Evolutionary conservation across 2,113 vertebrate species (phyloP), one percentile per base, ranked within the genome.

Genomic region (Polyodon spathula): DNA sequence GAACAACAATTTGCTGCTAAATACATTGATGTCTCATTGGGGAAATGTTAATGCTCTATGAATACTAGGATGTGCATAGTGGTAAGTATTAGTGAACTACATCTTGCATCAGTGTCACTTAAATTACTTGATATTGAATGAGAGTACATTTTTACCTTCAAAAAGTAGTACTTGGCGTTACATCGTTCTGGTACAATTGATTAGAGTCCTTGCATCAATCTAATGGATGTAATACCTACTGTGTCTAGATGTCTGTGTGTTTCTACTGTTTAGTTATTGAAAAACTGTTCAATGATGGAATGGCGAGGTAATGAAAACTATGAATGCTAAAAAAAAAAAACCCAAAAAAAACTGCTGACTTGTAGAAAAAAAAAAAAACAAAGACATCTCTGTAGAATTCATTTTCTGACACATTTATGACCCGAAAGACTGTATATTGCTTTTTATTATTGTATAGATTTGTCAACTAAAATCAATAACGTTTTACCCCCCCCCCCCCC

Each of bases 361-460:
- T 50, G 6, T 8, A 1, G 11, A 12, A 50, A 50, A 50, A 50
- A 10, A 50, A 50, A 12, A n/a, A 50, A 5, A 10, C 46, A 50
- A n/a, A 14, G 46, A 50, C 46, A 50, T 50, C 46, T 50, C 11
- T 14, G 46, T 50, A 50, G 46, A 50, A 50, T 50, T 50, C 46
- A 14, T 50, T n/a, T 50, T 50, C 46, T 50, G 3, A 10, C n/a
- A 50, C 11, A 50, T 50, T 50, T 14, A 50, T 50, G 46, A 12
- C 8, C 46, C 46, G 11, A 50, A 50, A 50, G 46, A 50, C 46
- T 50, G 46, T 14, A 50, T 50, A 50, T n/a, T 50, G 46, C 46
- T 50, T 50, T 50, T 43, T 50, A 50, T 50, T 50, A 50, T 10
- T 50, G 46, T 50, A 50, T 50, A 14, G 46, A 50, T 50, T 50